These are phyloP conservation scores for Idaea dimidiata DNA, from an alignment of 2,888 invertebrate species.

Conservation along the genomic window DNA sequence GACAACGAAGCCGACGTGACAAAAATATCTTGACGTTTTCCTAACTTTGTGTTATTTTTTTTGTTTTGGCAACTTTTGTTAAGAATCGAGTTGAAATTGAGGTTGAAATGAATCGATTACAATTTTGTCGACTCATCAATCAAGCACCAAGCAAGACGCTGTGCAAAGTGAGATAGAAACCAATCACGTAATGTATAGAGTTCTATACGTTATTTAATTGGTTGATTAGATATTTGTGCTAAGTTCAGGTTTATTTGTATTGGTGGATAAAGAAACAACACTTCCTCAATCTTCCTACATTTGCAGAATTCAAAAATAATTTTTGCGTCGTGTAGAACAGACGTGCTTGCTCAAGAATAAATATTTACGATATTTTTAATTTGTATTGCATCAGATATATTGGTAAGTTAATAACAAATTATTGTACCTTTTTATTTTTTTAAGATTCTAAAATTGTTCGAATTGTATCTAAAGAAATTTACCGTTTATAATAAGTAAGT, in stretches of 20 bases:
- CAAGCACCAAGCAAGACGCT: neutral
- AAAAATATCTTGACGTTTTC: too few species aligned
- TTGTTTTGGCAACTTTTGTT: too few species aligned
- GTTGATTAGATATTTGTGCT: neutral
- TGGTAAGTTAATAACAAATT: neutral
- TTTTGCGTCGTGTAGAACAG: neutral
- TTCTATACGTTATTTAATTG: neutral
- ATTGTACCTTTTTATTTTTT: neutral
- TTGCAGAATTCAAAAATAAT: neutral
- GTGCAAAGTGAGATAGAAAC: neutral
- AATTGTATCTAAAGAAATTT: neutral
- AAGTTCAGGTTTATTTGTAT: neutral
- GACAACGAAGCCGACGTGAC: too few species aligned
- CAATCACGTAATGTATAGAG: neutral
- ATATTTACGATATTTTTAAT: neutral
- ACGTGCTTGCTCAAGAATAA: neutral
- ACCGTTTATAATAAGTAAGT: neutral
- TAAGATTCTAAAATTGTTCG: neutral
- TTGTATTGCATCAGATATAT: neutral
- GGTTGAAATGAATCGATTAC: too few species aligned
- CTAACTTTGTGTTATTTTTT: too few species aligned
- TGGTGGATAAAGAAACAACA: constrained; percentile 4
- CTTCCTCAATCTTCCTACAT: constrained; percentile 8
- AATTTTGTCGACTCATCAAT: too few species aligned
- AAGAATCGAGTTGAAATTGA: too few species aligned